These are phyloP conservation scores for Musca domestica DNA, from an alignment of 1,140 invertebrate genomes.

Conservation along the genomic window DNA sequence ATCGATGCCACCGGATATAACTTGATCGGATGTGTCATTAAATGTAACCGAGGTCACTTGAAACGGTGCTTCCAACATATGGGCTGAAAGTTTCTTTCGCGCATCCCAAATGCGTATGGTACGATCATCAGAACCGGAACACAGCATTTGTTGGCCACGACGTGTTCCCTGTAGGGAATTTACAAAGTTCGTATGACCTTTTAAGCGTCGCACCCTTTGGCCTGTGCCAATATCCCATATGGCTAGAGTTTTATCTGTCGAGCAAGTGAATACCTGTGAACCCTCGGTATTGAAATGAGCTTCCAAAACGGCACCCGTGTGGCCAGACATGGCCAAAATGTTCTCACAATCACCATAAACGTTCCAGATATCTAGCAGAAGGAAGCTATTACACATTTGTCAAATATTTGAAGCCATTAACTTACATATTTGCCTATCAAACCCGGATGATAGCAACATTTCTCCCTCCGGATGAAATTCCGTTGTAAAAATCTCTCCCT, in stretches of 20 bases:
- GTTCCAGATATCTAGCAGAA: slow-evolving; percentile 87
- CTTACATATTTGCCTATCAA: slow-evolving; percentile 95
- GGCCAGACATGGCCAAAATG: slow-evolving; percentile 86
- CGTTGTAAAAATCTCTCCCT: slow-evolving; percentile 90
- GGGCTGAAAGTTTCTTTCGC: slow-evolving; percentile 73
- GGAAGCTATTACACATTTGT: neutral
- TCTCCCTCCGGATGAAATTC: slow-evolving; percentile 97
- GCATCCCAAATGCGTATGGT: slow-evolving; percentile 90
- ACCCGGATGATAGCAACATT: slow-evolving; percentile 91
- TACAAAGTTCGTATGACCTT: slow-evolving; percentile 87
- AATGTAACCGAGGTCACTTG: slow-evolving; percentile 90
- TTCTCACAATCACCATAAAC: slow-evolving; percentile 98
- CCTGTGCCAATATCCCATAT: slow-evolving; percentile 93
- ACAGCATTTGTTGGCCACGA: slow-evolving; percentile 83
- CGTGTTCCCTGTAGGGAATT: slow-evolving; percentile 81
- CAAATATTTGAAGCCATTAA: slow-evolving; percentile 32
- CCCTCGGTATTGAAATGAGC: slow-evolving; percentile 95
- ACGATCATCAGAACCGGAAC: slow-evolving; percentile 94
- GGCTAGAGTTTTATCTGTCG: slow-evolving; percentile 92
- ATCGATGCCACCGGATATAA: slow-evolving; percentile 90
- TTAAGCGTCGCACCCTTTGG: slow-evolving; percentile 85
- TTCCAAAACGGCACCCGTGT: slow-evolving; percentile 96
- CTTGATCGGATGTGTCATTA: slow-evolving; percentile 93
- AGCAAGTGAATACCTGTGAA: slow-evolving; percentile 82
- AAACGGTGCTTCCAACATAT: slow-evolving; percentile 80